A percentile compares a stretch with the other conserved stretches of the same genome.
Conservation (phyloP, 37 sponge, comb jelly and placozoan genomes). For the Aphrocallistes beatrix region DNA sequence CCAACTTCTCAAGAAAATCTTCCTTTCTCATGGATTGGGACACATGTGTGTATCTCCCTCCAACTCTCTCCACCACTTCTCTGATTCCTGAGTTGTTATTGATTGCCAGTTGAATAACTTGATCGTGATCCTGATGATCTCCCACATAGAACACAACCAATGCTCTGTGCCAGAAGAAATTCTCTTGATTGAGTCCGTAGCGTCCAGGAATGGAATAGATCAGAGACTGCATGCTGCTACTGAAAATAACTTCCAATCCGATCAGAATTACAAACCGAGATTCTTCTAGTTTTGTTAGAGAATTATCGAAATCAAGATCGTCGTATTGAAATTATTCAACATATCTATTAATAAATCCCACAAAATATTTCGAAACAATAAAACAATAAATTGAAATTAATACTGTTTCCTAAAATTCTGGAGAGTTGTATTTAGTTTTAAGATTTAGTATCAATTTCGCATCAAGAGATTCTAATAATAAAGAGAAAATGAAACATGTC, state of each 20-base stretch:
- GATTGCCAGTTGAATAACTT: background rate
- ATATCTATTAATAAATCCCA: too few species aligned
- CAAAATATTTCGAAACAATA: too few species aligned
- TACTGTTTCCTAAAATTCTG: too few species aligned
- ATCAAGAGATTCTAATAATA: too few species aligned
- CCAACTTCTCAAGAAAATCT: too few species aligned
- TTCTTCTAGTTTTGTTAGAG: too few species aligned
- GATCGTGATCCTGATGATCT: background rate
- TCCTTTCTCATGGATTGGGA: background rate
- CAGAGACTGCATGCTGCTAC: background rate
- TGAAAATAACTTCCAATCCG: background rate
- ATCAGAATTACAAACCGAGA: background rate
- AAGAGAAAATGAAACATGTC: too few species aligned
- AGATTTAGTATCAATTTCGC: too few species aligned
- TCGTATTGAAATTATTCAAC: too few species aligned
- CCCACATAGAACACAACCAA: background rate
- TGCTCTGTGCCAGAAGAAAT: background rate
- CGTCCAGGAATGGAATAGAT: background rate
- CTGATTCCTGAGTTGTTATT: background rate
- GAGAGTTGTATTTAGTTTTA: too few species aligned
- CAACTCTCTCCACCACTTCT: background rate
- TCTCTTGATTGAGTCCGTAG: background rate
- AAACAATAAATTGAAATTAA: too few species aligned
- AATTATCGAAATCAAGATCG: too few species aligned
- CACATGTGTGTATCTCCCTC: background rate